Base-by-base conservation (phyloP, 2,797 vertebrate genomes). In the Phalloptychus januarius region DNA sequence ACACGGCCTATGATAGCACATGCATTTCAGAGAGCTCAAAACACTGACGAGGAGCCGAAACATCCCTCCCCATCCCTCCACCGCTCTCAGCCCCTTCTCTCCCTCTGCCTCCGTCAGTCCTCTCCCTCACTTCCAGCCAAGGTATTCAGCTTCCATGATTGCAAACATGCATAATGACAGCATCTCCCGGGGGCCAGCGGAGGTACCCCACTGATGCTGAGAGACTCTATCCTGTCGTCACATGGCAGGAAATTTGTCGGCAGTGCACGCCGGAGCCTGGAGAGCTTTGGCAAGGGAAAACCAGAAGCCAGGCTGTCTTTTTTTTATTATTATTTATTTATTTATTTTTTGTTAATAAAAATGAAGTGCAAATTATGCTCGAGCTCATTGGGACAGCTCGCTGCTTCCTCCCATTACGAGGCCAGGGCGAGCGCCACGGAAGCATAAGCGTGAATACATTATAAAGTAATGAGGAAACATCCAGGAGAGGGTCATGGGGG, bases 121-220 rank as follows among this genome's bases (percentile, higher is more conserved):
- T 89, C 89, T 87, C 88, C 81, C 88, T 89, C 92, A 93, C 95
- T 94, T 93, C 89, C 94, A 93, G 86, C 93, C 93, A 94, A 93
- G 89, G 94, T 95, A 95, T 96, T 96, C 95, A 95, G 92, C 93
- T 94, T 89, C 92, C 90, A 93, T 96, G 96, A 96, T 96, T 96
- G 95, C 95, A 96, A 96, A 96, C 95, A 95, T 90, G 94, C 91
- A 94, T 97, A 97, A 98, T 97, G 95, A 97, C 96, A 96, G 96
- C 96, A 93, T 96, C 96, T 97, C 95, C 95, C 92, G 95, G 96
- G 95, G 96, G 90, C 90, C 94, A 92, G 93, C 93, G 92, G 92
- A 96, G 95, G 95, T 95, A 94, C 95, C 95, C 95, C 95, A 96
- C 95, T 95, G 95, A 95, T 96, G 94, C 92, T 87, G 93, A 94